Percentiles rank a stretch among this genome's conserved stretches.
Evolutionary conservation across 2,113 vertebrate species (phyloP).

Genomic region (Peromyscus californicus): DNA sequence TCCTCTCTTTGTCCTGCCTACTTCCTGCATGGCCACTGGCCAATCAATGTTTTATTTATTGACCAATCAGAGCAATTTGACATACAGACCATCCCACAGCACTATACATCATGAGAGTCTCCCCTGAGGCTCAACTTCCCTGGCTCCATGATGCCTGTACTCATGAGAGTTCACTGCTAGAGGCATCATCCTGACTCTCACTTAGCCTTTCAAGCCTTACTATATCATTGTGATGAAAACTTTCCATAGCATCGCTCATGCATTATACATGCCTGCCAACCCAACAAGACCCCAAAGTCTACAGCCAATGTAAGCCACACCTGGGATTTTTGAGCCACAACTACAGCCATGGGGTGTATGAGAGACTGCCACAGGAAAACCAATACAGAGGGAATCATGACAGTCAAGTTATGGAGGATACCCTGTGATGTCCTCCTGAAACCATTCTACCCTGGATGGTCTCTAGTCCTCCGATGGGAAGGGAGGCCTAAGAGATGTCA

Average conservation of each 20-base stretch:
- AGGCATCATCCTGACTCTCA: background rate
- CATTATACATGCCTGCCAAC: background rate
- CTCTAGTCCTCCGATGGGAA: background rate
- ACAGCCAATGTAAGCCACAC: background rate
- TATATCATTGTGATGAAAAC: background rate
- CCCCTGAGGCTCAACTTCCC: too few relatives aligned
- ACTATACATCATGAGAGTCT: background rate
- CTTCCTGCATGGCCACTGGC: too few relatives aligned
- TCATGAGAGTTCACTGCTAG: too few relatives aligned
- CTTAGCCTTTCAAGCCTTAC: background rate
- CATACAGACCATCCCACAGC: too few relatives aligned
- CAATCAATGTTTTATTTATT: too few relatives aligned
- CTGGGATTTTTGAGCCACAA: background rate
- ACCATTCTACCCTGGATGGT: too few relatives aligned
- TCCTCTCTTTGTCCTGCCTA: too few relatives aligned
- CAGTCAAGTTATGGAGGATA: background rate
- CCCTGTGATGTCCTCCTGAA: background rate
- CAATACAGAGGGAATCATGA: background rate
- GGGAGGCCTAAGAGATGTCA: background rate
- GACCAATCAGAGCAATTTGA: too few relatives aligned
- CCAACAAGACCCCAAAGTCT: background rate
- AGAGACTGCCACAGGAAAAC: background rate
- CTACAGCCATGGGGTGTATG: accelerated
- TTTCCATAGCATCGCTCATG: too few relatives aligned
- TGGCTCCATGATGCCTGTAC: background rate